These are phyloP conservation scores for Poecile montanus DNA, from an alignment of 2,797 vertebrate species.

Conservation along the genomic window DNA sequence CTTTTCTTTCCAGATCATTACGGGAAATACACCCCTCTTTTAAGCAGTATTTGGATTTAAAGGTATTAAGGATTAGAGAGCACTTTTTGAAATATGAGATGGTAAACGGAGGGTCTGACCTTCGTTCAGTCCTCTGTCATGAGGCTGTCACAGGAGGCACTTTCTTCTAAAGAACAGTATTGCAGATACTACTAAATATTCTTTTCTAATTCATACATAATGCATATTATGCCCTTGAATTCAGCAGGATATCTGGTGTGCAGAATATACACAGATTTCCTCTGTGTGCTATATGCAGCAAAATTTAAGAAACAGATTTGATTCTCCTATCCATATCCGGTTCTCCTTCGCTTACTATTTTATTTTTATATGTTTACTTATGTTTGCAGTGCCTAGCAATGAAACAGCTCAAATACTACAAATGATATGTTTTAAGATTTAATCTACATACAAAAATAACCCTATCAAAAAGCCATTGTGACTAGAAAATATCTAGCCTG, in stretches of 20 bases:
- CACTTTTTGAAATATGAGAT: background rate
- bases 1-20: background rate
- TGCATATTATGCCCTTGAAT: background rate
- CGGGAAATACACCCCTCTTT: background rate
- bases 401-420: background rate
- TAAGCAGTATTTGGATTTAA: background rate
- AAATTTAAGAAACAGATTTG: background rate
- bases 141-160: background rate
- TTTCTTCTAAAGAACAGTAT: background rate
- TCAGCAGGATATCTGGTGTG: background rate
- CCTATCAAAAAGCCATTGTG: background rate
- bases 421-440: background rate
- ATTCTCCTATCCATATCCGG: background rate
- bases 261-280: background rate
- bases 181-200: background rate
- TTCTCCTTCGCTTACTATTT: background rate
- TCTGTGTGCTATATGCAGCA: background rate
- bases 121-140: background rate
- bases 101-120: background rate
- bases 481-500: background rate
- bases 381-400: background rate
- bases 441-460: background rate
- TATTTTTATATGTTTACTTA: background rate
- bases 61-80: background rate
- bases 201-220: background rate